Percentiles rank a stretch among this genome's conserved stretches.
phyloP scores from a whole-genome alignment of 2,113 vertebrate species.

The Falcunculus frontatus region DNA sequence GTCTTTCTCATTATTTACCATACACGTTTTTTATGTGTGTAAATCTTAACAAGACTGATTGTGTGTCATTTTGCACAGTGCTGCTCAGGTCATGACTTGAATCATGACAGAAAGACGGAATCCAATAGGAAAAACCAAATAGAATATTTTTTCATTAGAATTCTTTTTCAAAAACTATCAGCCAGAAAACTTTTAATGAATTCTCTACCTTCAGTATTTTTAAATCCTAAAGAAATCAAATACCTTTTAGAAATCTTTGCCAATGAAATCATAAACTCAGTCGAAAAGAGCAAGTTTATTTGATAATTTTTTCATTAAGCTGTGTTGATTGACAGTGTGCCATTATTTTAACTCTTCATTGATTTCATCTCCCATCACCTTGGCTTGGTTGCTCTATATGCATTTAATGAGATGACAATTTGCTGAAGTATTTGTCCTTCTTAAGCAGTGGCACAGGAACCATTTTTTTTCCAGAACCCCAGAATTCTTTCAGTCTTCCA shows the following conservation, averaged over 20 bases:
- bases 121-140: neutral
- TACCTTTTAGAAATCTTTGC: neutral
- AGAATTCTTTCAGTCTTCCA: neutral
- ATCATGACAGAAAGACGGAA: neutral
- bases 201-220: neutral
- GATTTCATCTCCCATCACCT: neutral
- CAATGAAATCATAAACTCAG: neutral
- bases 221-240: neutral
- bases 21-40: neutral
- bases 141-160: neutral
- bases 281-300: neutral
- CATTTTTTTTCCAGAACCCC: neutral
- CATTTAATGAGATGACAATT: neutral
- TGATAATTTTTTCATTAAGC: neutral
- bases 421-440: neutral
- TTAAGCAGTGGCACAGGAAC: neutral
- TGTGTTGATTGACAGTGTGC: neutral
- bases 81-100: neutral
- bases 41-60: neutral
- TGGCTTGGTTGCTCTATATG: neutral
- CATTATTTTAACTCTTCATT: conserved; percentile 1
- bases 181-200: neutral
- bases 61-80: neutral
- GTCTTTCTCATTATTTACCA: neutral
- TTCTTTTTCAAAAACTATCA: neutral